Evolutionary conservation across 2,113 vertebrate genomes (phyloP).

Genomic region (Elgaria multicarinata): DNA sequence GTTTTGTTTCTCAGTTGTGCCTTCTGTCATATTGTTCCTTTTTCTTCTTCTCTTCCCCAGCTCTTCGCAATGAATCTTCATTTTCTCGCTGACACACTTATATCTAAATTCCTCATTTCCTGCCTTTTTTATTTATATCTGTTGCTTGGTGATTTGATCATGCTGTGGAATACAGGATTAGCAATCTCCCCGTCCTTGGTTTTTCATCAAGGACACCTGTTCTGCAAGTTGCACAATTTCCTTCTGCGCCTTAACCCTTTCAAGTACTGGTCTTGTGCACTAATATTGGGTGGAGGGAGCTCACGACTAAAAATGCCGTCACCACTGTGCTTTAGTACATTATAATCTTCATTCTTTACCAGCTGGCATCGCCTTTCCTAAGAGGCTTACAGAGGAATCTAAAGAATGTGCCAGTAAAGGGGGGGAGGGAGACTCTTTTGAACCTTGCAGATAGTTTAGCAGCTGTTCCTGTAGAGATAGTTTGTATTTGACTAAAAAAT

Average conservation of each 20-base stretch:
- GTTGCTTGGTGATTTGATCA: slow-evolving; percentile 96
- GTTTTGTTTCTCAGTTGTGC: slow-evolving; percentile 72
- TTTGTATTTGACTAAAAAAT: slow-evolving; percentile 45
- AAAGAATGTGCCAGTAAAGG: slow-evolving; percentile 54
- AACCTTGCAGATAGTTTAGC: slow-evolving; percentile 72
- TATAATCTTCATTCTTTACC: slow-evolving; percentile 69
- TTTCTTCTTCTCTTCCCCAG: slow-evolving; percentile 69
- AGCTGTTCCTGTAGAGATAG: slow-evolving; percentile 71
- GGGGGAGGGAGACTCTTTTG: slow-evolving; percentile 50
- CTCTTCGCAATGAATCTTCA: slow-evolving; percentile 96
- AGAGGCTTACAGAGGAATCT: slow-evolving; percentile 66
- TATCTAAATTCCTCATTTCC: slow-evolving; percentile 97
- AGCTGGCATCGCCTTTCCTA: slow-evolving; percentile 65
- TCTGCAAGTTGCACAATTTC: slow-evolving; percentile 79
- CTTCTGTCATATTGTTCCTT: slow-evolving; percentile 72
- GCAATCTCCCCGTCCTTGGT: slow-evolving; percentile 90
- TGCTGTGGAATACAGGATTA: slow-evolving; percentile 94
- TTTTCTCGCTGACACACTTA: slow-evolving; percentile 93
- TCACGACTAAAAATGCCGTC: slow-evolving; percentile 32
- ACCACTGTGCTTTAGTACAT: background rate
- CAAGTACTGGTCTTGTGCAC: background rate
- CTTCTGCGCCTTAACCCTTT: slow-evolving; percentile 81
- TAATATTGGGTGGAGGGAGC: background rate
- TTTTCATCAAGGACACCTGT: slow-evolving; percentile 94
- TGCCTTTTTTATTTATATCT: slow-evolving; percentile 95